phyloP scores from a whole-genome alignment of 35 echinoderm and acorn worm genomes.

The Stichopus chloronotus region DNA sequence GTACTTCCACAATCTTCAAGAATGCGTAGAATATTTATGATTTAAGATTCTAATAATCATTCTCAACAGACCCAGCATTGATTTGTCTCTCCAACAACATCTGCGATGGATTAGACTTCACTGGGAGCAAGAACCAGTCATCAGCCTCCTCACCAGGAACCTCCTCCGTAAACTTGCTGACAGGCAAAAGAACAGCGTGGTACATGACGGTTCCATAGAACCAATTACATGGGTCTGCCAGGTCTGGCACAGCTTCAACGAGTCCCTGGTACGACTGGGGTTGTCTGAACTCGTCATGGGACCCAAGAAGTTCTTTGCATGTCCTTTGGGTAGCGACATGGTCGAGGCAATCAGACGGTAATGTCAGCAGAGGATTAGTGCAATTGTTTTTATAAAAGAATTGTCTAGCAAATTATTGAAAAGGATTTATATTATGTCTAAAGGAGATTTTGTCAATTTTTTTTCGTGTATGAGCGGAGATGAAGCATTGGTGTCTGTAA shows the following conservation, averaged over 20 bases:
- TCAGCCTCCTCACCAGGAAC: slow-evolving; percentile 39
- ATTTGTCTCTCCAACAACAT: slow-evolving; percentile 82
- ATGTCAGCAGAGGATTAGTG: neutral
- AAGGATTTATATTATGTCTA: neutral
- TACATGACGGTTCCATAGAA: slow-evolving; percentile 40
- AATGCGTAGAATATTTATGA: too few relatives aligned
- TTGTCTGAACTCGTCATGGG: slow-evolving; percentile 79
- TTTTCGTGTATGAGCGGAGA: neutral
- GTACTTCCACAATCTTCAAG: too few relatives aligned
- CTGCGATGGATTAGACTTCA: slow-evolving; percentile 90
- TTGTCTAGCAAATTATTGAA: too few relatives aligned
- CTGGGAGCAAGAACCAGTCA: slow-evolving; percentile 82
- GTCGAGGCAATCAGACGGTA: slow-evolving; percentile 75
- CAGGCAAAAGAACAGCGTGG: slow-evolving; percentile 38
- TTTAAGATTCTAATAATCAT: too few relatives aligned
- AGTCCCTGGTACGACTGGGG: slow-evolving; percentile 67
- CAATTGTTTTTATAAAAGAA: neutral
- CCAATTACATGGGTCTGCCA: slow-evolving; percentile 76
- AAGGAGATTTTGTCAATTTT: neutral
- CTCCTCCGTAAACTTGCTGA: slow-evolving; percentile 69
- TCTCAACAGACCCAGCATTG: slow-evolving; percentile 67
- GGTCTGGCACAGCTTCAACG: slow-evolving; percentile 86
- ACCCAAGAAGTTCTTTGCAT: slow-evolving; percentile 86
- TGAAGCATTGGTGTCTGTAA: too few relatives aligned
- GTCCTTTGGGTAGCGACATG: slow-evolving; percentile 74